Base-by-base conservation (phyloP, 2,113 vertebrate species). In the Plecotus auritus region DNA sequence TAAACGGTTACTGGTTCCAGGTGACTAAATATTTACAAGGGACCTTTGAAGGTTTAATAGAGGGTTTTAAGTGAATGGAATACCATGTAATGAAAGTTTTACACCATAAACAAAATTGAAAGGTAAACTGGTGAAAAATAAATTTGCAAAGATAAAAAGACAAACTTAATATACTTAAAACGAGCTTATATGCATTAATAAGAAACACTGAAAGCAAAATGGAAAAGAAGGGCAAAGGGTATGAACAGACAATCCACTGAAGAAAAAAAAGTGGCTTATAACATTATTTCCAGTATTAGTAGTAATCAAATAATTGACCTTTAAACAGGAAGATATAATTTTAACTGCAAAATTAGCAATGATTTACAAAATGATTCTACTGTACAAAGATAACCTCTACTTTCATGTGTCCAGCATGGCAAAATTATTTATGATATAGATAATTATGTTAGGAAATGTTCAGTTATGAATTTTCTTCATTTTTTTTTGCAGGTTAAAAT, bases 1-100 rank as follows among this genome's bases (percentile, higher is more conserved):
- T 95, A 97, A 97, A 96, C 78, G 95, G 64, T 95, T 94, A 95
- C 94, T 95, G 90, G 59, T 97, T 97, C 94, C 94, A 97, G 92
- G 69, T 97, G 96, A 97, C 23, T 94, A 73, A 91, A 77, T 96
- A 69, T 95, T 95, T 95, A 93, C 61, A 96, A 92, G 54, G 16
- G 82, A 64, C 54, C 87, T 97, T 97, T 96, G 95, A 97, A 96
- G 88, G 92, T 90, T 97, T 95, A 94, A 82, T 69, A 90, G 85
- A 90, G 35, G 40, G 49, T 93, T 87, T 93, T 94, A 93, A 93
- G 49, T 66, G 40, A 95, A 88, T 82, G 73, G 32, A 96, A 95
- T 95, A 80, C 81, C 67, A 83, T 92, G 30, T 51, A 95, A 94
- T 90, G 92, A 95, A 93, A 92, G 59, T 26, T 85, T 93, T 91